These are phyloP conservation scores for Palloptera scutellata DNA, from an alignment of 2,888 invertebrate species.

Conservation along the genomic window DNA sequence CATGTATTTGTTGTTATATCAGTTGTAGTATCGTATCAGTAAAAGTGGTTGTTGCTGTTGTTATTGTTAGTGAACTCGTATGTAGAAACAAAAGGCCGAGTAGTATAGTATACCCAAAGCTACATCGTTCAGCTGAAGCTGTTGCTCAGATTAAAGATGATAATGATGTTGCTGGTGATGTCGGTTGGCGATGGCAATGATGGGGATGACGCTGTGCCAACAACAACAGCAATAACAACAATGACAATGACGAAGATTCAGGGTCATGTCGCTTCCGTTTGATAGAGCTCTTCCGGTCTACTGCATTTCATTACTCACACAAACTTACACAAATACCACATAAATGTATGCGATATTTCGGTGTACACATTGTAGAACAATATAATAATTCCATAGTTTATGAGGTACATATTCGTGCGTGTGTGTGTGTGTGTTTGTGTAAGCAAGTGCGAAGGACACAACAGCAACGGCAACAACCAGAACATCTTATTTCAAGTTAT, in stretches of 20 bases:
- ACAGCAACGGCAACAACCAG: too few species aligned
- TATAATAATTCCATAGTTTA: too few species aligned
- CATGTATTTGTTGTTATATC: neutral
- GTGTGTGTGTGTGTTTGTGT: too few species aligned
- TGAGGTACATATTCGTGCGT: too few species aligned
- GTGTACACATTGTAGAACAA: too few species aligned
- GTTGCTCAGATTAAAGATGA: too few species aligned
- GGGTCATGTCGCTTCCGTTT: conserved; percentile 28
- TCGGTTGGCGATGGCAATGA: too few species aligned
- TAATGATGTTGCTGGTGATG: neutral
- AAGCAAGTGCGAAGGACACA: too few species aligned
- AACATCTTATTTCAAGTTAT: too few species aligned
- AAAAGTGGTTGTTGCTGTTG: neutral
- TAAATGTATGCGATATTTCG: neutral
- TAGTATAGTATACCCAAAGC: neutral
- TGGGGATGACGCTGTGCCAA: neutral
- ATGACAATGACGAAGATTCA: conserved; percentile 17
- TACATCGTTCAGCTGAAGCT: neutral
- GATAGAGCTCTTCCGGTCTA: conserved; percentile 26
- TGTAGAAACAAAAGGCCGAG: neutral
- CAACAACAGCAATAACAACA: neutral
- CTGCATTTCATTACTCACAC: conserved; percentile 5
- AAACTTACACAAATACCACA: neutral
- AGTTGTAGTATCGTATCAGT: neutral
- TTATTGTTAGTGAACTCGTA: neutral